These are phyloP conservation scores for Pyrocephalus nanus DNA, from an alignment of 2,797 vertebrate genomes.

Conservation along the genomic window DNA sequence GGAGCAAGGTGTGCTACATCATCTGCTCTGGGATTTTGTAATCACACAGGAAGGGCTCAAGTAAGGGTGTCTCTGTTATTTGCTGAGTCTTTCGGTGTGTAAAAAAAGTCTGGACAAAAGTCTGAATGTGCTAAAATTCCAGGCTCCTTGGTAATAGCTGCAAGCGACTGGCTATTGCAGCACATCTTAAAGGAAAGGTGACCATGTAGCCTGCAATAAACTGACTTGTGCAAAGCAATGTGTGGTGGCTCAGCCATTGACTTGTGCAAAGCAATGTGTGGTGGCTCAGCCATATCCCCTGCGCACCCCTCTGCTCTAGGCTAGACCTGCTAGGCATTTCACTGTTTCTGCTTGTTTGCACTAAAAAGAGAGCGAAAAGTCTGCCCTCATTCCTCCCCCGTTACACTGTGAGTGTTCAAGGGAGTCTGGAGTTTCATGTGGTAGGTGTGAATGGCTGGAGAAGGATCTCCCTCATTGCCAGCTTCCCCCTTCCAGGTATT, in stretches of 20 bases:
- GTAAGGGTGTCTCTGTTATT: neutral
- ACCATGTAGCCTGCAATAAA: neutral
- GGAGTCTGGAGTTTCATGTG: neutral
- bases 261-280: neutral
- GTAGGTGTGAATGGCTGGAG: neutral
- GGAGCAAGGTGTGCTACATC: neutral
- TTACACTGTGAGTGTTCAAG: neutral
- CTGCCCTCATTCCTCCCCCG: rapidly evolving
- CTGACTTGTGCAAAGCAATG: neutral
- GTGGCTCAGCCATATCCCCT: neutral
- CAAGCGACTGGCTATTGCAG: neutral
- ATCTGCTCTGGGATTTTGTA: neutral
- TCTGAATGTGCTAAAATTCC: neutral
- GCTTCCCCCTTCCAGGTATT: neutral
- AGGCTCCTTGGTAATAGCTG: neutral
- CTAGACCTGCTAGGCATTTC: neutral
- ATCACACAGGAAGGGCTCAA: neutral
- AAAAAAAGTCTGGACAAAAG: neutral
- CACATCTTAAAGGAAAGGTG: neutral
- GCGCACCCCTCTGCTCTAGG: rapidly evolving
- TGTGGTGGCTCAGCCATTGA: neutral
- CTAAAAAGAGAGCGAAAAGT: neutral
- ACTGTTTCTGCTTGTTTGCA: neutral
- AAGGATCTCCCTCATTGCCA: neutral
- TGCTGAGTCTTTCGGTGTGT: neutral